Base-by-base conservation (phyloP, 1,140 invertebrate genomes). In the Ostrea edulis region DNA sequence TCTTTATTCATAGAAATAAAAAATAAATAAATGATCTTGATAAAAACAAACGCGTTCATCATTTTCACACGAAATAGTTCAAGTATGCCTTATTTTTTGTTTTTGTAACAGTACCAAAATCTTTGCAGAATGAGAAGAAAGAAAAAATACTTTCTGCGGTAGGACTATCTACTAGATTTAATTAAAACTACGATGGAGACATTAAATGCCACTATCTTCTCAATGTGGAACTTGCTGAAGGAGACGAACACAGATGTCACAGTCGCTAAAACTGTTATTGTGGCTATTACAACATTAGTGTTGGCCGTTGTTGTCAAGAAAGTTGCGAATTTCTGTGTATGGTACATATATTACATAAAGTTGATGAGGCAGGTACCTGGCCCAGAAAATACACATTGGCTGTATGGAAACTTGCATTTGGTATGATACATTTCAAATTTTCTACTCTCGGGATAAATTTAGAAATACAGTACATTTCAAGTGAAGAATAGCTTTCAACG, bases 381-480 rank as follows among this genome's bases (percentile, higher is more conserved):
- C 29, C 68, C 68, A 14, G 68, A 77, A 35, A 29, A 77, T 77
- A 77, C 68, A 77, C 68, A 77, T 29, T 77, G 68, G 68, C 68
- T 77, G 8, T 77, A 77, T 77, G 68, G 68, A 77, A 77, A 77
- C 29, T 35, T 77, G 14, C 68, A 77, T 77, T 25, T 77, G 68
- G 68, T 77, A 77, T 35, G 68, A 77, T 77, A 22, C 14, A 55
- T 55, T 55, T 17, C n/a, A 20, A 62, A 14, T 62, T 44, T 44
- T 1, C n/a, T n/a, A n/a, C n/a, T n/a, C n/a, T n/a, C 35, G 5
- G 35, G 35, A 44, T 44, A 44, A 44, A 44, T 44, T 44, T 44
- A 44, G 35, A 44, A 44, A 44, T 44, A 5, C 35, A 44, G 5
- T 44, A 44, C 5, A 44, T 44, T 44, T 44, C 35, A 1, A 44